Percentiles rank a stretch among this genome's conserved stretches.
phyloP scores from a whole-genome alignment of 2,113 vertebrate genomes.

The Drymodes brunneopygia region DNA sequence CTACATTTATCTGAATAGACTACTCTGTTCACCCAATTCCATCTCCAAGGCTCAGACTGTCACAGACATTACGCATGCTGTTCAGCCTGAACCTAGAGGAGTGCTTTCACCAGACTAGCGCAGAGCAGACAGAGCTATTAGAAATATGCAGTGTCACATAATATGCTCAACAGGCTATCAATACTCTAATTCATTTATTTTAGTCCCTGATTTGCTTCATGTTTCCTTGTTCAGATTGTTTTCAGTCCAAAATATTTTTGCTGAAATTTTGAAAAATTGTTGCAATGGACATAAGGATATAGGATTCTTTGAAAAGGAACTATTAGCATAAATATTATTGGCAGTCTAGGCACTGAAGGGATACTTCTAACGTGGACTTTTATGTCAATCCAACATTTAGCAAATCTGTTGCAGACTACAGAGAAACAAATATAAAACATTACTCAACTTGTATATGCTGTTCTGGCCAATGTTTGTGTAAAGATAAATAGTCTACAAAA shows the following conservation, averaged over 20 bases:
- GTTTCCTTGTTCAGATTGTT: not conserved
- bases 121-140: not conserved
- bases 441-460: not conserved
- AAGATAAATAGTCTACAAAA: not conserved
- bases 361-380: not conserved
- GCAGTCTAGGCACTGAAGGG: not conserved
- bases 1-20: constrained; percentile 34
- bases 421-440: not conserved
- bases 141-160: not conserved
- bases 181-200: not conserved
- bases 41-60: constrained; percentile 20
- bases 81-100: not conserved
- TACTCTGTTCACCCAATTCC: constrained; percentile 38
- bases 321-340: not conserved
- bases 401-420: not conserved
- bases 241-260: not conserved
- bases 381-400: not conserved
- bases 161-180: not conserved
- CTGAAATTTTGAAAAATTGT: not conserved
- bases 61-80: constrained; percentile 3
- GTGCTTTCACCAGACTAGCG: not conserved
- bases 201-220: not conserved
- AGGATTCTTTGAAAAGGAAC: not conserved
- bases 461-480: not conserved
- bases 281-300: not conserved